These are phyloP conservation scores for Polypedilum vanderplanki DNA, from an alignment of 1,140 invertebrate species.

Conservation along the genomic window DNA sequence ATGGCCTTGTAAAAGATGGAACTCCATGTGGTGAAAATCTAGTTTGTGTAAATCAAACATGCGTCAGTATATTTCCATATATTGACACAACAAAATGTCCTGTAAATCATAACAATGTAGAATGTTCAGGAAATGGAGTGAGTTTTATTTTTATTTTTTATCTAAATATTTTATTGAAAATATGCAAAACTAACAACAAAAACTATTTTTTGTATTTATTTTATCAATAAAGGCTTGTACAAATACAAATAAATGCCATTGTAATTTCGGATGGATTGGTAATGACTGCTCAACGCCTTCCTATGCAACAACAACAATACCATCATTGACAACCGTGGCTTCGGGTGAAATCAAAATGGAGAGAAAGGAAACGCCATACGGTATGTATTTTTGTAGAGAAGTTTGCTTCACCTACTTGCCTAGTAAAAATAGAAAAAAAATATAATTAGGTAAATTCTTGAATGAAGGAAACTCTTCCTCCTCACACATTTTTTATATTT, in stretches of 20 bases:
- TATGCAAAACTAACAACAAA: constrained; percentile 24
- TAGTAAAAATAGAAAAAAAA: constrained; percentile 26
- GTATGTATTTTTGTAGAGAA: constrained; percentile 50
- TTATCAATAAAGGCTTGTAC: constrained; percentile 70
- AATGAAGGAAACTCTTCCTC: no score
- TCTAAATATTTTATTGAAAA: background rate
- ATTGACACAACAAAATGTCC: constrained; percentile 81
- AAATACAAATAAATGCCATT: constrained; percentile 87
- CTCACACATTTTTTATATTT: background rate
- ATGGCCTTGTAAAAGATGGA: constrained; percentile 79
- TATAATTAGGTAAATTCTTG: constrained; percentile 27
- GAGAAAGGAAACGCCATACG: constrained; percentile 82
- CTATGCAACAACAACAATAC: constrained; percentile 38
- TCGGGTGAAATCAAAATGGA: constrained; percentile 56
- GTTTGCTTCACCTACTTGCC: no score
- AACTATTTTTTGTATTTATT: constrained; percentile 21
- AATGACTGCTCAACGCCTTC: constrained; percentile 74
- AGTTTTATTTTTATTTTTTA: constrained; percentile 48
- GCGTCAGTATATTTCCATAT: constrained; percentile 71
- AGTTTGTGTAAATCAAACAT: constrained; percentile 90
- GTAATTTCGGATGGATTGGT: constrained; percentile 80
- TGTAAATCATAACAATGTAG: constrained; percentile 74
- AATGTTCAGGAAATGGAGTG: constrained; percentile 92
- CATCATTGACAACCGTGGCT: constrained; percentile 32
- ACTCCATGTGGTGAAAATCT: constrained; percentile 86